Base-by-base conservation (phyloP, 2,888 invertebrate species). In the Rhingia campestris region DNA sequence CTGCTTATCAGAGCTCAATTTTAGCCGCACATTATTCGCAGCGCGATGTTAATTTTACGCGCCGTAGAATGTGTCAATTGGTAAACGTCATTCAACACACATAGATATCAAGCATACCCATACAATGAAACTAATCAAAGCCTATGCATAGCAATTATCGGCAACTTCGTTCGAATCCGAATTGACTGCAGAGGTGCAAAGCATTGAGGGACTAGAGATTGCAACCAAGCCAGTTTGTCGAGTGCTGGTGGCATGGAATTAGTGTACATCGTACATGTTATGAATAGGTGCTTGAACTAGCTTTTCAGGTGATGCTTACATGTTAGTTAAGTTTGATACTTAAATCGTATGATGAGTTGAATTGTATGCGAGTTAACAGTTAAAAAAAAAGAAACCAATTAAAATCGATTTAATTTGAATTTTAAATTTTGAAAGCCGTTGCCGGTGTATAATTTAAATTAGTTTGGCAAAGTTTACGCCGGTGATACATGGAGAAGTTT, bases 1-100 rank as follows among this genome's bases (percentile, higher is more conserved):
- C 53, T 49, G 61, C 45, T 30, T 74, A 67, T 80, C 59, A 67
- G 43, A 61, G 45, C 32, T n/a, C 49, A 41, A n/a, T 41, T 54
- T 53, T 10, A 39, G 72, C 66, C 45, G 66, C 53, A 22, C 53
- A 59, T 67, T 39, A 64, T 72, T 64, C 32, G 39, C 41, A 6
- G 35, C 39, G 12, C 39, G 45, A 37, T 35, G 32, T 58, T 59
- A 64, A 33, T 43, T 41, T 4, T 12, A 64, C 4, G 22, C n/a
- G 61, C 37, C 32, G 35, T 10, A 35, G 39, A n/a, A 39, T 10
- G 22, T 47, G 41, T 59, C 33, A 12, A n/a, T 43, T 14, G 4
- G n/a, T 7, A 59, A 43, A 35, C 61, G 59, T 61, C 59, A 72
- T 43, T 61, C 51, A 51, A 35, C 41, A 61, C 41, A 61, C 35